These are phyloP conservation scores for Alloscopus bannaensis DNA, from an alignment of 2,888 invertebrate genomes.

Conservation along the genomic window DNA sequence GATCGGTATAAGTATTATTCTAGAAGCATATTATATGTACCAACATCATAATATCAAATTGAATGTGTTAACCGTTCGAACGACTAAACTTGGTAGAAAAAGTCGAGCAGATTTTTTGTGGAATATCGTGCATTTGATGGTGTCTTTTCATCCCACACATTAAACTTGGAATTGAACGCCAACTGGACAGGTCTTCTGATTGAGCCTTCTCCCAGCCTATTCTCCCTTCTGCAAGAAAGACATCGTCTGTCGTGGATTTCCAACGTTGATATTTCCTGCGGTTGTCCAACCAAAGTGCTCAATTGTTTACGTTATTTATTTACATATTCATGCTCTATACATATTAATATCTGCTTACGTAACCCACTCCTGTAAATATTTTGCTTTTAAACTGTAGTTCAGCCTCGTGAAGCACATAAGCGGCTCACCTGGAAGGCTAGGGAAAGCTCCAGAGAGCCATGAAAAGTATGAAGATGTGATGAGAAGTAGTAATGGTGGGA, in stretches of 20 bases:
- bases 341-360: no score
- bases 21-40: background rate
- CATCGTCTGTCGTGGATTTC: slow-evolving; percentile 74
- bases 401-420: no score
- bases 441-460: no score
- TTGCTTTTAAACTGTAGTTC: no score
- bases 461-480: no score
- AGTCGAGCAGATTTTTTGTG: slow-evolving; percentile 75
- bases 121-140: slow-evolving; percentile 76
- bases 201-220: slow-evolving; percentile 74
- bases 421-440: no score
- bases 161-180: slow-evolving; percentile 74
- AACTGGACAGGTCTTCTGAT: slow-evolving; percentile 75
- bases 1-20: no score
- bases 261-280: slow-evolving; percentile 73
- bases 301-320: no score
- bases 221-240: slow-evolving; percentile 73
- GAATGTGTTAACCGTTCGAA: background rate
- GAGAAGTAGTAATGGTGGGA: no score
- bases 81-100: no score
- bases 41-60: background rate
- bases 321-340: no score
- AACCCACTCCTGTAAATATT: no score
- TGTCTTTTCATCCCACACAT: slow-evolving; percentile 75
- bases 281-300: slow-evolving; percentile 73